Evolutionary conservation across 2,113 vertebrate species (phyloP).

Genomic region (Cynocephalus volans): DNA sequence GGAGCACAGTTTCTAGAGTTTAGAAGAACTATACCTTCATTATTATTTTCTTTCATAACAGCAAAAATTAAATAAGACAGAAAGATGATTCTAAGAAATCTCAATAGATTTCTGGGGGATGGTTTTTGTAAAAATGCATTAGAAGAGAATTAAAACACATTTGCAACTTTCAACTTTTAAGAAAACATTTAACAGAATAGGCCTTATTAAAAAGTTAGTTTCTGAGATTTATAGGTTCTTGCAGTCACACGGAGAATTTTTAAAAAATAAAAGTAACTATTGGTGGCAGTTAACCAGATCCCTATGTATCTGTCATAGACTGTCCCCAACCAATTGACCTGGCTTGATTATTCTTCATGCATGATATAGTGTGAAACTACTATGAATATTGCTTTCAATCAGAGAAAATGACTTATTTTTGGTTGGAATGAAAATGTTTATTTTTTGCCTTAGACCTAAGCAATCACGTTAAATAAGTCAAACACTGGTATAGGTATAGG

Average conservation of each 20-base stretch:
- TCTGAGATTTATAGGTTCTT: background rate
- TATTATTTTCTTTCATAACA: constrained; percentile 22
- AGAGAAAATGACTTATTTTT: background rate
- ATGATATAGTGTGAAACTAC: background rate
- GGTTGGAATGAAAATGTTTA: background rate
- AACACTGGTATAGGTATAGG: background rate
- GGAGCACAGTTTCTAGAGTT: background rate
- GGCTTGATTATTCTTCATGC: background rate
- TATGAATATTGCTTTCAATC: background rate
- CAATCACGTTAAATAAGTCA: background rate
- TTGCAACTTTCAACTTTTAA: constrained; percentile 34
- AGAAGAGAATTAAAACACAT: background rate
- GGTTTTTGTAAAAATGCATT: background rate
- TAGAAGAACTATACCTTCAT: background rate
- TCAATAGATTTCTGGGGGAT: background rate
- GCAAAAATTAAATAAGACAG: background rate
- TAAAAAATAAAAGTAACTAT: background rate
- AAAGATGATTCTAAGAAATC: constrained; percentile 25
- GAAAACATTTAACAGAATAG: background rate
- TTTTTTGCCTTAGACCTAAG: background rate
- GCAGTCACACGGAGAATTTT: background rate
- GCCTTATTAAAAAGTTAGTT: background rate
- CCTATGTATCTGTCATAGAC: background rate
- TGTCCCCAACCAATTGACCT: background rate
- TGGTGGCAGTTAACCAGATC: background rate